Percentiles rank a stretch among this genome's conserved stretches.
Conservation (phyloP, 2,888 invertebrate species). For the Ochropleura plecta region DNA sequence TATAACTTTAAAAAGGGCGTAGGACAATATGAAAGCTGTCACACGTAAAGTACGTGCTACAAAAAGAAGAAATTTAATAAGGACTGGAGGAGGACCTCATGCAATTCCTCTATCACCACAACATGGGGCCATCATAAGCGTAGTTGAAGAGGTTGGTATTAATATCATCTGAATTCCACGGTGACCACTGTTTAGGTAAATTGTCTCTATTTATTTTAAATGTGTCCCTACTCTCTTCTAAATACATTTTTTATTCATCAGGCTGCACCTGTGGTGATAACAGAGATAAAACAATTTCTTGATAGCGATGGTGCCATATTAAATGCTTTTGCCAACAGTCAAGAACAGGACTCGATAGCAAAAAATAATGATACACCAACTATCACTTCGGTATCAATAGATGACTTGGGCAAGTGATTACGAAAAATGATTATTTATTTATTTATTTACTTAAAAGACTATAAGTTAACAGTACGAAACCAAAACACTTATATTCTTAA, state of each 20-base stretch:
- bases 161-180: conserved; percentile 2
- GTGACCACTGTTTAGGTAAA: background rate
- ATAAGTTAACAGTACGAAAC: no score
- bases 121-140: conserved; percentile 29
- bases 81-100: conserved; percentile 25
- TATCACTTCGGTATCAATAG: no score
- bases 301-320: conserved; percentile 22
- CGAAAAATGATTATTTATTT: no score
- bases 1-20: conserved; percentile 35
- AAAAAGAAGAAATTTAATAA: background rate
- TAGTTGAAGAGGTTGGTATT: conserved; percentile 32
- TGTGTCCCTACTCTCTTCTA: background rate
- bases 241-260: conserved; percentile 8
- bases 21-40: conserved; percentile 28
- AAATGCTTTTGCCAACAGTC: no score
- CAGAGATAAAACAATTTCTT: background rate
- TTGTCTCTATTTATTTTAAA: background rate
- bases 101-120: conserved; percentile 5
- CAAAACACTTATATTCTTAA: no score
- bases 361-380: background rate
- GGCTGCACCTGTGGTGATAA: conserved; percentile 6
- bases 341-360: no score
- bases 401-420: background rate
- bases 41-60: conserved; percentile 20
- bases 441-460: no score